Base-by-base conservation (phyloP, 2,888 invertebrate genomes). In the Melinaea marsaeus region DNA sequence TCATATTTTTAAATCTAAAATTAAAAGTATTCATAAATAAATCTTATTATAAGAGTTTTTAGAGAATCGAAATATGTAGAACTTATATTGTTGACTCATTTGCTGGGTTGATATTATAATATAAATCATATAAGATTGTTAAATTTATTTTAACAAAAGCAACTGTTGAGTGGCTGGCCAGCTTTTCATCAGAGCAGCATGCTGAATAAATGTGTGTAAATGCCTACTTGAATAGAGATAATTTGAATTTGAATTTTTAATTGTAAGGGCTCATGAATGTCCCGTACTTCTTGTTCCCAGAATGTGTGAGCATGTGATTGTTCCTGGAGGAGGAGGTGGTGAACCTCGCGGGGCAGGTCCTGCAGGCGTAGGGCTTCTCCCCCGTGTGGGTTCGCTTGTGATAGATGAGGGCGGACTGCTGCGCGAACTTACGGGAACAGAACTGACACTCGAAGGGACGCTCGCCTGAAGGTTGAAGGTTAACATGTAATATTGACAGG, bases 381-480 rank as follows among this genome's bases (percentile, higher is more conserved):
- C 91, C 91, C 0, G 91, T 91, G 83, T 91, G 91, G 66, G 90
- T 91, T 66, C 91, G 85, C 6, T 84, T 80, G 79, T 91, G 91
- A 80, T 91, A 91, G 75, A 91, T 91, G 35, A 91, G 78, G 9
- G 91, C 91, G 0, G 90, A 90, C 74, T 91, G 91, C 75, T 91
- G 91, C 34, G 91, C 89, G 81, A 91, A 91, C 65, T 85, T 85
- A 13, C 91, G 89, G 69, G 80, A 77, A 76, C 91, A 91, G 79
- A 74, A 88, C 74, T 81, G 82, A 62, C 91, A 91, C 73, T 89
- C 88, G 79, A 81, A 91, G 0, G 91, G 91, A n/a, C 90, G 86
- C 74, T 91, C 91, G 47, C 91, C 91, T 91, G 70, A 0, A 42
- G 46, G 55, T 13, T 22, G 60, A 11, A 33, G 34, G 55, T 32